Base-by-base conservation (phyloP, 2,888 invertebrate species). In the Andrena dorsata region DNA sequence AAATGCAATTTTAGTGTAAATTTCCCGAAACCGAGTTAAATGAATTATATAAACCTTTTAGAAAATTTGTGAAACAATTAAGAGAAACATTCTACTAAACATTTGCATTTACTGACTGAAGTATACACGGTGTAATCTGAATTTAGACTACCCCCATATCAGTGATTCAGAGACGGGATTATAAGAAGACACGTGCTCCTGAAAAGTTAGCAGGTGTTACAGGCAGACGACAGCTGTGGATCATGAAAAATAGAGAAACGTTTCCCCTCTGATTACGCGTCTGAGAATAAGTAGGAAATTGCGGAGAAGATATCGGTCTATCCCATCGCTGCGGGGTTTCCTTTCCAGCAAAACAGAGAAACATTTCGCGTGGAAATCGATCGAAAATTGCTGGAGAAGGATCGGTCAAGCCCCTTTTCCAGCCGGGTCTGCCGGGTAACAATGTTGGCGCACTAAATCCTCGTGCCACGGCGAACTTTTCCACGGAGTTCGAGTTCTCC, bases 391-490 rank as follows among this genome's bases (percentile, higher is more conserved):
- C 23, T 5, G 56, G 35, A 56, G 58, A 51, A 51, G 49, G 56
- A 70, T 70, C 64, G 66, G 70, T 23, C 56, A 60, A 73, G 49
- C 69, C 78, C 77, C 68, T 84, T 84, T 87, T 81, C 83, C 78
- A 85, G 75, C 26, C 32, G 5, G 16, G 10, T 30, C 30, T 16
- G 23, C 30, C 47, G 30, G 28, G 26, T 63, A 70, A 78, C 78
- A 30, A 70, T 65, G 78, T 47, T 32, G 71, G 79, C 65, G 79
- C 79, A 81, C 83, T 88, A 88, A 88, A 88, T 88, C 85, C 88
- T 82, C 66, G 53, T 58, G 65, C 75, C 71, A 49, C 32, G 49
- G 28, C 79, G 82, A 88, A 88, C 88, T 88, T 88, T 84, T 85
- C 88, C 78, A 58, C 80, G 23, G 56, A 80, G 72, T 81, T 81